These are phyloP conservation scores for Pissodes strobi DNA, from an alignment of 1,140 invertebrate species.

Conservation along the genomic window DNA sequence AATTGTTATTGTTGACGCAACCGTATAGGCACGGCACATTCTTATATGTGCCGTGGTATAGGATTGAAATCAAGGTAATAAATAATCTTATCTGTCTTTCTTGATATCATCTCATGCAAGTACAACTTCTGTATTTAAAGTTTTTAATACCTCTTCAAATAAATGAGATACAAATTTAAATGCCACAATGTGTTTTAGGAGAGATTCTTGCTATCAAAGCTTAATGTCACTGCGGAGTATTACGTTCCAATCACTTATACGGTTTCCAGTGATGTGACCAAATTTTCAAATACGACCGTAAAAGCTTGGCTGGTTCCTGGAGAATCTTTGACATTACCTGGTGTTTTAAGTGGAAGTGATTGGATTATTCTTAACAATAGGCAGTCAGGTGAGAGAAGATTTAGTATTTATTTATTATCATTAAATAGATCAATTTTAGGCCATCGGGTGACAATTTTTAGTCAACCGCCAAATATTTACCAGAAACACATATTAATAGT, in stretches of 20 bases:
- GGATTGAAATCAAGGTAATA: no score
- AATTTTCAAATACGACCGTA: conserved; percentile 63
- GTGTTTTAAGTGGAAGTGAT: conserved; percentile 50
- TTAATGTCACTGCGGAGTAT: conserved; percentile 7
- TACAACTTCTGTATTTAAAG: background rate
- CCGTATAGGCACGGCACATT: no score
- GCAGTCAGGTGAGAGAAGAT: conserved; percentile 61
- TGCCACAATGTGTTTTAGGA: no score
- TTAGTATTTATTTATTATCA: background rate
- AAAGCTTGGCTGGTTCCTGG: conserved; percentile 55
- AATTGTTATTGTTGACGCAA: no score
- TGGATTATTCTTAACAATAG: conserved; percentile 75
- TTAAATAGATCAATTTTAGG: no score
- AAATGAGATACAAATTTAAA: no score
- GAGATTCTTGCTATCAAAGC: conserved; percentile 34
- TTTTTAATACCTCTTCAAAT: background rate
- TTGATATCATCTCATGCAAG: no score
- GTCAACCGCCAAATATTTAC: no score
- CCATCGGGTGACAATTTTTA: no score
- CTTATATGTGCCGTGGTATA: no score
- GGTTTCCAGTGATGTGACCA: conserved; percentile 27
- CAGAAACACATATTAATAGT: no score
- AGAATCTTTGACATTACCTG: conserved; percentile 11
- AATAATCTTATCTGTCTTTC: no score
- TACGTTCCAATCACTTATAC: conserved; percentile 37